phyloP scores from a whole-genome alignment of 2,113 vertebrate species.

The Elgaria multicarinata region DNA sequence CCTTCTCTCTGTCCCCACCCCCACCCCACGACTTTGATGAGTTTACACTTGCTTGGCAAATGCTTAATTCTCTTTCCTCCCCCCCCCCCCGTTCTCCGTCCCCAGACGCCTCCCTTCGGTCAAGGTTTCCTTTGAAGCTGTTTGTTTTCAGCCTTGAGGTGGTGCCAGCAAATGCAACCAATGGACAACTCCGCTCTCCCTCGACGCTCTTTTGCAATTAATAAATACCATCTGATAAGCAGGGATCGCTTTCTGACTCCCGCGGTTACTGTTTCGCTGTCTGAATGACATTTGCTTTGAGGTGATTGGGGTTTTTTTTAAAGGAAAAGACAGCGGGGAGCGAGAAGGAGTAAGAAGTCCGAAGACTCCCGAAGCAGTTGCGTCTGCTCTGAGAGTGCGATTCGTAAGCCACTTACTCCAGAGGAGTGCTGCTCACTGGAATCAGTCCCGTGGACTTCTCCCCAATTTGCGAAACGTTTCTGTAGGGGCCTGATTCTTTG shows the following conservation, averaged over 20 bases:
- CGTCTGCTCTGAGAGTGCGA: background rate
- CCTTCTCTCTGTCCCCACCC: background rate
- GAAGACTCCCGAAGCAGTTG: no score
- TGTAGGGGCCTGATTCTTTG: background rate
- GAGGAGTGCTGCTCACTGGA: no score
- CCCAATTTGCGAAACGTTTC: background rate
- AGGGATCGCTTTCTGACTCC: background rate
- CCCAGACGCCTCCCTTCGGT: slow-evolving; percentile 15
- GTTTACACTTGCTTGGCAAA: background rate
- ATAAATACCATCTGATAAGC: slow-evolving; percentile 6
- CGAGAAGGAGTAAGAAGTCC: background rate
- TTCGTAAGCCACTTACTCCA: background rate
- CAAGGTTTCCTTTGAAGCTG: background rate
- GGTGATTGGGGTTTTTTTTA: background rate
- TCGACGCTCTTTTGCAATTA: background rate
- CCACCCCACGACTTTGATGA: no score
- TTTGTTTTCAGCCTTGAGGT: background rate
- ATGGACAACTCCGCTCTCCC: background rate
- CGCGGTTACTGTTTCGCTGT: slow-evolving; percentile 8
- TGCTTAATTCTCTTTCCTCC: background rate
- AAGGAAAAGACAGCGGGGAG: background rate
- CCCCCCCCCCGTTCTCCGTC: background rate
- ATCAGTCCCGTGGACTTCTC: background rate
- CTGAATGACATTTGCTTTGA: background rate
- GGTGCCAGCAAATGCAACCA: background rate